These are phyloP conservation scores for Rhizoglyphus robini DNA, from an alignment of 1,140 invertebrate species.

Conservation along the genomic window DNA sequence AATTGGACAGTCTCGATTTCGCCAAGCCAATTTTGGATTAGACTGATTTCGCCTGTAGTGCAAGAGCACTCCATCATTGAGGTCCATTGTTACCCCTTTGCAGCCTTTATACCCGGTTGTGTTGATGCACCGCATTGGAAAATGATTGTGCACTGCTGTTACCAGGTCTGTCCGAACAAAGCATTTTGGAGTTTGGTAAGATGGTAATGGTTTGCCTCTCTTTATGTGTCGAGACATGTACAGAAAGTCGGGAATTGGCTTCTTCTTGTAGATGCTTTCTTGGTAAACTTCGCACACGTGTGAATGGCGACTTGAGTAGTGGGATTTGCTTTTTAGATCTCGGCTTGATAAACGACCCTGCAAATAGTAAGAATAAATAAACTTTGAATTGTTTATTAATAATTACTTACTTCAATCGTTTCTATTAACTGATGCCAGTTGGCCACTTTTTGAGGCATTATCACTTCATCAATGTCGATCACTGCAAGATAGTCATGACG, in stretches of 20 bases:
- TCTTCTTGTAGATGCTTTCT: slow-evolving; percentile 19
- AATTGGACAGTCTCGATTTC: too few relatives aligned
- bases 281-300: slow-evolving; percentile 21
- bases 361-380: too few relatives aligned
- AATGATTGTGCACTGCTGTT: slow-evolving; percentile 78
- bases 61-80: not conserved
- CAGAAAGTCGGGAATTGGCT: slow-evolving; percentile 69
- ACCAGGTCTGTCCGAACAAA: slow-evolving; percentile 80
- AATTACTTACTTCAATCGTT: not conserved
- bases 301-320: not conserved
- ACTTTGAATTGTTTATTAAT: too few relatives aligned
- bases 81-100: not conserved
- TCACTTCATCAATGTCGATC: slow-evolving; percentile 79
- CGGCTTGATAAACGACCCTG: too few relatives aligned
- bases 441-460: slow-evolving; percentile 46
- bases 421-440: slow-evolving; percentile 10
- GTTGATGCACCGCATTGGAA: slow-evolving; percentile 69
- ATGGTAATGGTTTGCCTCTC: slow-evolving; percentile 70
- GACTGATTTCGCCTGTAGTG: slow-evolving; percentile 2
- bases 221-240: slow-evolving; percentile 87
- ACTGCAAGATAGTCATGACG: slow-evolving; percentile 63
- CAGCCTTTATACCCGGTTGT: slow-evolving; percentile 32
- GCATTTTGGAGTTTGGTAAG: slow-evolving; percentile 78
- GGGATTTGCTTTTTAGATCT: too few relatives aligned
- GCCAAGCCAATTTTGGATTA: too few relatives aligned